Evolutionary conservation across 2,888 invertebrate species (phyloP), one percentile per base, ranked within the genome.

Genomic region (Prionchulus punctatus): DNA sequence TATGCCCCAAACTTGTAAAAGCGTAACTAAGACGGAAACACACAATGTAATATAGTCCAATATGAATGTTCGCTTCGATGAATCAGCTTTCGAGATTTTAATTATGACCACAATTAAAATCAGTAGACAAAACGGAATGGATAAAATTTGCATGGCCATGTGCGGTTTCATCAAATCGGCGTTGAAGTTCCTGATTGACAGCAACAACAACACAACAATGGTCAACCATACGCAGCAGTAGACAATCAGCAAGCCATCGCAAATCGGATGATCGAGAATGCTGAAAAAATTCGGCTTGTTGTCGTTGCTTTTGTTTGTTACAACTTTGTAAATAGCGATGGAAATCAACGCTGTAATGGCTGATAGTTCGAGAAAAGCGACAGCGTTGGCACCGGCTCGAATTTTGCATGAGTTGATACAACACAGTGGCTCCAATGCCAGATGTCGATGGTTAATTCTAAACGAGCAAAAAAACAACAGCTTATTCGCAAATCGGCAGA

Each of bases 351-450:
- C n/a, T n/a, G n/a, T n/a, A n/a, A n/a, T n/a, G n/a, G n/a, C n/a
- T n/a, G 18, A n/a, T 7, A 45, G 4, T 49, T 49, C 50, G 27
- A 49, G 12, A 15, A 49, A 7, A 12, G 28, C 27, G 28, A 28
- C 26, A 12, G 50, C 50, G 12, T 12, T 26, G 21, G 28, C 27
- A 3, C 15, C 50, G 4, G 4, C 21, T 26, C 50, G 7, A 12
- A 49, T 49, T 21, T 30, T 7, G 23, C 50, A 49, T 7, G 50
- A 49, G 12, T 23, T 26, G 4, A 49, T 7, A 30, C 50, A 49
- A 30, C 50, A 49, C 3, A 49, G 50, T 7, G 50, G 50, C 23
- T 49, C 50, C 28, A 49, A 28, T 7, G 50, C 50, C 23, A 49
- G 15, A 28, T 49, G 50, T 15, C 50, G 50, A 30, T 4, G 12